A percentile compares a stretch with the other conserved stretches of the same genome.
Conservation (phyloP, 2,797 vertebrate species). For the Cuculus canorus region DNA sequence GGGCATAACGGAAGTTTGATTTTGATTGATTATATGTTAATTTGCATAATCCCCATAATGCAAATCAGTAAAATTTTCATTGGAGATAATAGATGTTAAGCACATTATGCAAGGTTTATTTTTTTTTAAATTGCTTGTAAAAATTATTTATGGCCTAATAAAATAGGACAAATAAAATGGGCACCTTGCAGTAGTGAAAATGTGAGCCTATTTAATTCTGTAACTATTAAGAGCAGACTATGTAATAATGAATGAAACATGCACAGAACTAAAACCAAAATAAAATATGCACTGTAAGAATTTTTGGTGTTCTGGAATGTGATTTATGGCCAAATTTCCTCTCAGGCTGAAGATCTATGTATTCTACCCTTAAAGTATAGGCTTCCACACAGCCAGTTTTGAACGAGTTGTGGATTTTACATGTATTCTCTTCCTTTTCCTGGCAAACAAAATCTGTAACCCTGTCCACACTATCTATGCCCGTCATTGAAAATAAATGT, state of each 20-base stretch:
- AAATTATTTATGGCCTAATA: slow-evolving; percentile 36
- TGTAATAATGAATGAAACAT: background rate
- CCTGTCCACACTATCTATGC: background rate
- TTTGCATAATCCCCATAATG: slow-evolving; percentile 54
- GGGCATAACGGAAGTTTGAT: background rate
- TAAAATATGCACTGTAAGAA: background rate
- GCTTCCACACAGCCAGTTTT: background rate
- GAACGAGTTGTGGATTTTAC: background rate
- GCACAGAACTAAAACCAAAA: background rate
- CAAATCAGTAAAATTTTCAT: slow-evolving; percentile 57
- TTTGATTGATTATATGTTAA: slow-evolving; percentile 42
- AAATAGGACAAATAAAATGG: slow-evolving; percentile 43
- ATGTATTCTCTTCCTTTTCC: background rate
- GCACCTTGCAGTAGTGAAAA: background rate
- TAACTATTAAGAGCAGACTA: background rate
- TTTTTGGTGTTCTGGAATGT: background rate
- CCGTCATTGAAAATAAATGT: background rate
- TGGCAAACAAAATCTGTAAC: background rate
- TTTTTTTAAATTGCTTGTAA: slow-evolving; percentile 50
- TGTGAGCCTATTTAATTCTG: background rate
- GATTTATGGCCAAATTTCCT: background rate
- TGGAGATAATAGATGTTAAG: slow-evolving; percentile 56
- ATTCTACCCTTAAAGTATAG: background rate
- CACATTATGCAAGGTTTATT: slow-evolving; percentile 22
- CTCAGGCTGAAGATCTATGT: background rate